Percentiles rank a stretch among this genome's conserved stretches.
Evolutionary conservation across 2,888 invertebrate species (phyloP).

Genomic region (Xestia sexstrigata): DNA sequence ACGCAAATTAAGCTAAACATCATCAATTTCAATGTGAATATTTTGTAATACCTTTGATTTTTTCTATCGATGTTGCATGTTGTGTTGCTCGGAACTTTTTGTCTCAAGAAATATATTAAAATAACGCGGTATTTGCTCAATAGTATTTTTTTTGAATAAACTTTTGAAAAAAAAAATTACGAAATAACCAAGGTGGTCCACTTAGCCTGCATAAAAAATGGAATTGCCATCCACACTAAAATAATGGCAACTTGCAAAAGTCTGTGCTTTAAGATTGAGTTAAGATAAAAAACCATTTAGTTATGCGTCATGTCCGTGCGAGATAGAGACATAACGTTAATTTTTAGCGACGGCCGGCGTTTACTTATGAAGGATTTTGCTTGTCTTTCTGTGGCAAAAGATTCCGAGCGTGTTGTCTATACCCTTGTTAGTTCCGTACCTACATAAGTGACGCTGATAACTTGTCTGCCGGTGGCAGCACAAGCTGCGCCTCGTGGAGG

Average conservation of each 20-base stretch:
- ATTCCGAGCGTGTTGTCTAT: slow-evolving; percentile 42
- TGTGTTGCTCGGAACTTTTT: slow-evolving; percentile 57
- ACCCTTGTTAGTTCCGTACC: background rate
- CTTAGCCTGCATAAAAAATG: background rate
- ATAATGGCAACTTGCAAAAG: background rate
- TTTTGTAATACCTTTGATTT: slow-evolving; percentile 49
- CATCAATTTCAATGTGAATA: slow-evolving; percentile 41
- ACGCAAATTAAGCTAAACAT: slow-evolving; percentile 22
- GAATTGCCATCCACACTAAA: background rate
- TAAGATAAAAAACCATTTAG: background rate
- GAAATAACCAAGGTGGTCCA: no score
- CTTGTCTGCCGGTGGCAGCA: slow-evolving; percentile 83
- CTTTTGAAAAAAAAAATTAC: no score
- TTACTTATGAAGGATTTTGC: background rate
- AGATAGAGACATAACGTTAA: background rate
- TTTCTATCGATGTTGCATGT: slow-evolving; percentile 67
- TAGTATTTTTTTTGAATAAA: background rate
- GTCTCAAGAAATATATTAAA: slow-evolving; percentile 7
- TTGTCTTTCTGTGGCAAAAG: slow-evolving; percentile 30
- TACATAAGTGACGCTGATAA: background rate
- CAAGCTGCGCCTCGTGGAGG: slow-evolving; percentile 93
- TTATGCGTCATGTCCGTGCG: background rate
- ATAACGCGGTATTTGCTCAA: background rate
- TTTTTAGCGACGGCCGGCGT: background rate
- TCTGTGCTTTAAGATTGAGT: background rate